Conservation (phyloP, 2,113 vertebrate genomes). For the Mixornis gularis region DNA sequence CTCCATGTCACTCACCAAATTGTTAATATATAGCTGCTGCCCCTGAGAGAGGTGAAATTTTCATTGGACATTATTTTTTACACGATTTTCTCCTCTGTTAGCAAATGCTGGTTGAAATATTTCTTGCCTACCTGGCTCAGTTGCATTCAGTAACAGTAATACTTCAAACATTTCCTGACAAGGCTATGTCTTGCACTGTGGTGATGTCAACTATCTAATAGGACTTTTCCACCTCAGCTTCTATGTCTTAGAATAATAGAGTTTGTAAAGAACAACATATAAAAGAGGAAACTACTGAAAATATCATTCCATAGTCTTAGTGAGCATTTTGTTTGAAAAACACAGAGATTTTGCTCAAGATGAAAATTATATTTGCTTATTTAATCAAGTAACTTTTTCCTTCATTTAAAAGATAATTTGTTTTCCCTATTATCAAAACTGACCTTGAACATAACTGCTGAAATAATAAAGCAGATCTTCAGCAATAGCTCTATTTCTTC, state of each 20-base stretch:
- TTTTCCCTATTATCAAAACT: background rate
- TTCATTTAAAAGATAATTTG: background rate
- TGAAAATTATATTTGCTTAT: background rate
- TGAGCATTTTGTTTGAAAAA: background rate
- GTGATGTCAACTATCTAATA: background rate
- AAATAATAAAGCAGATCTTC: background rate
- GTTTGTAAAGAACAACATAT: background rate
- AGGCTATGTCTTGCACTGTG: background rate
- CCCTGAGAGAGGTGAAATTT: background rate
- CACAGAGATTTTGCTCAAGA: background rate
- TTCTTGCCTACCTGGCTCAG: background rate
- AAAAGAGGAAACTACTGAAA: constrained; percentile 6
- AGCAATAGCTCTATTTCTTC: background rate
- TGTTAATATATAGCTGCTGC: background rate
- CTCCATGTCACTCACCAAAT: background rate
- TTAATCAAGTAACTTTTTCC: background rate
- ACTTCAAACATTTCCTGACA: background rate
- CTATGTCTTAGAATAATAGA: background rate
- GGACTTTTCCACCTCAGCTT: background rate
- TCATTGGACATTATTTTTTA: background rate
- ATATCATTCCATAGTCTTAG: background rate
- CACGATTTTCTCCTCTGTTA: background rate
- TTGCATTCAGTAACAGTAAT: background rate
- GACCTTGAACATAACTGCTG: background rate
- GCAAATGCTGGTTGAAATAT: background rate